Conservation (phyloP, 1,140 invertebrate genomes). For the Drosophila pandora region DNA sequence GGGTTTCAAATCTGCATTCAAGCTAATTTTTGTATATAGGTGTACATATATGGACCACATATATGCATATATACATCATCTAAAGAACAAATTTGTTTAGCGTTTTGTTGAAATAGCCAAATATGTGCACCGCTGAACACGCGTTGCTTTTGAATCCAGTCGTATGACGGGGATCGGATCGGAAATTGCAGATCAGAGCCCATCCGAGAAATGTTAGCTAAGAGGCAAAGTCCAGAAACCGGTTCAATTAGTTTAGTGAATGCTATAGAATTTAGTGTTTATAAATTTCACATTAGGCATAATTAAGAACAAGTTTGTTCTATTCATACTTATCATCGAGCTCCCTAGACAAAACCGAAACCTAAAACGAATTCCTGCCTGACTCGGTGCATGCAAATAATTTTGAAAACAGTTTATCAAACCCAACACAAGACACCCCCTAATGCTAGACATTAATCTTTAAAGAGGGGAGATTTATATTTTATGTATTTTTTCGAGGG, state of each 20-base stretch:
- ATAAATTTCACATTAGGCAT: slow-evolving; percentile 62
- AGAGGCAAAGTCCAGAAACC: slow-evolving; percentile 32
- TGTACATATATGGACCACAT: slow-evolving; percentile 8
- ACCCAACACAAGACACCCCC: slow-evolving; percentile 22
- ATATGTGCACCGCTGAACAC: slow-evolving; percentile 31
- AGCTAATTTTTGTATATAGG: slow-evolving; percentile 9
- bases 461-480: slow-evolving; percentile 19
- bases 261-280: slow-evolving; percentile 59
- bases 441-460: slow-evolving; percentile 49
- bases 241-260: slow-evolving; percentile 64
- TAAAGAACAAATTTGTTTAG: slow-evolving; percentile 20
- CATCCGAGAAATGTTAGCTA: slow-evolving; percentile 14
- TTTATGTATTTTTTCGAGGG: slow-evolving; percentile 18
- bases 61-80: slow-evolving; percentile 18
- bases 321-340: slow-evolving; percentile 28
- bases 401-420: slow-evolving; percentile 43
- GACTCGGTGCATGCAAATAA: slow-evolving; percentile 41
- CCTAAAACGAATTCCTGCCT: slow-evolving; percentile 23
- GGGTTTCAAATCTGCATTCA: slow-evolving; percentile 47
- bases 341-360: slow-evolving; percentile 9
- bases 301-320: slow-evolving; percentile 64
- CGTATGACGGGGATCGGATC: slow-evolving; percentile 43
- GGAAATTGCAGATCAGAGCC: slow-evolving; percentile 36
- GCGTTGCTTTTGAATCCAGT: slow-evolving; percentile 20
- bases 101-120: slow-evolving; percentile 45